A percentile compares a stretch with the other conserved stretches of the same genome.
Evolutionary conservation across 30 jellyfish, hydroid and myxozoan genomes (phyloP).

Genomic region (Hydra vulgaris): DNA sequence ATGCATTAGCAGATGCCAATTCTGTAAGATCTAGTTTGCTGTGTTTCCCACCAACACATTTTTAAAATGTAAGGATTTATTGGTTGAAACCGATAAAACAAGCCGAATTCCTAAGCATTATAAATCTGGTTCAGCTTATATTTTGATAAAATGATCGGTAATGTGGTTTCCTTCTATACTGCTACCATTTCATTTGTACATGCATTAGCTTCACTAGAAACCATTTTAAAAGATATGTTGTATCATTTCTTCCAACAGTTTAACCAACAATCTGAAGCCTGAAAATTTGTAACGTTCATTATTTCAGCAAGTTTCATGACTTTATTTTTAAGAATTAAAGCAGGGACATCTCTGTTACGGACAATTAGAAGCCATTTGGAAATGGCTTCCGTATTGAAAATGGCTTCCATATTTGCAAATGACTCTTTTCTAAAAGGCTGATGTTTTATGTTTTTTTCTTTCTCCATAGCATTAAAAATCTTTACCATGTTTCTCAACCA

Average conservation of each 20-base stretch:
- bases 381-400: too few species aligned
- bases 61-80: neutral
- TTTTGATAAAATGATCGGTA: neutral
- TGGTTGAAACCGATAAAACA: conserved; percentile 16
- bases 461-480: conserved; percentile 31
- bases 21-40: too few species aligned
- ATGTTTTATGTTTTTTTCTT: conserved; percentile 33
- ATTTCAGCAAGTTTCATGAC: conserved; percentile 25
- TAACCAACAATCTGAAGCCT: conserved; percentile 26
- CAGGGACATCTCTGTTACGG: conserved; percentile 26
- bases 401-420: conserved; percentile 20
- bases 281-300: neutral
- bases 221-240: conserved; percentile 17
- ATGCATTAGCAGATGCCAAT: too few species aligned
- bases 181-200: conserved; percentile 25
- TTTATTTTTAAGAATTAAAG: conserved; percentile 21
- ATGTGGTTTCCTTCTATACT: conserved; percentile 21
- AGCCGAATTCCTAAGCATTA: neutral
- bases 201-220: conserved; percentile 26
- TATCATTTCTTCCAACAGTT: conserved; percentile 23
- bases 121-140: conserved; percentile 2
- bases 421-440: conserved; percentile 39
- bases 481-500: conserved; percentile 30
- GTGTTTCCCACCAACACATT: too few species aligned
- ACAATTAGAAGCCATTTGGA: conserved; percentile 27